These are phyloP conservation scores for Bugulina stolonifera DNA, from an alignment of 2,888 invertebrate genomes.

Conservation along the genomic window DNA sequence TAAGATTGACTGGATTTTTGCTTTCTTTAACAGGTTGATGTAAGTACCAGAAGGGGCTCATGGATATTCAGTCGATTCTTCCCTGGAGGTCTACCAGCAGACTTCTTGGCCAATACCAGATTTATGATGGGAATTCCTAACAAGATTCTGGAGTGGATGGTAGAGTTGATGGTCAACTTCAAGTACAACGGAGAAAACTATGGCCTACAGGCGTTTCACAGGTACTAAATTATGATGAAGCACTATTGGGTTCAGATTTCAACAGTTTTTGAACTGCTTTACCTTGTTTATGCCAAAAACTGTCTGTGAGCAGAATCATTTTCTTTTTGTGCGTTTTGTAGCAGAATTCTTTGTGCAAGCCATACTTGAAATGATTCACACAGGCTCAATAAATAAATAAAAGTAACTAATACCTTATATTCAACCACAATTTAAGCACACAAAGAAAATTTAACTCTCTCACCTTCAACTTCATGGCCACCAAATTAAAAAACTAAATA, in stretches of 20 bases:
- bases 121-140: constrained; percentile 40
- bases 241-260: neutral
- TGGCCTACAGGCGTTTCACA: constrained; percentile 41
- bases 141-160: constrained; percentile 39
- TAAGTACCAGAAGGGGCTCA: constrained; percentile 55
- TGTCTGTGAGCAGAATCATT: neutral
- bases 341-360: too few species aligned
- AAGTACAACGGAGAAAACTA: constrained; percentile 41
- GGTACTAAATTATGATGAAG: constrained; percentile 32
- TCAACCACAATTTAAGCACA: neutral
- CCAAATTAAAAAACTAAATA: neutral
- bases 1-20: too few species aligned
- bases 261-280: neutral
- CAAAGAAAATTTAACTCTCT: neutral
- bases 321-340: neutral
- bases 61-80: constrained; percentile 55
- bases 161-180: constrained; percentile 45
- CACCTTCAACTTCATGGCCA: neutral
- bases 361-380: neutral
- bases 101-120: constrained; percentile 46
- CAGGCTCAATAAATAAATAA: neutral
- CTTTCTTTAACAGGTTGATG: constrained; percentile 44
- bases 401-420: neutral
- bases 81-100: constrained; percentile 51
- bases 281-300: neutral